Conservation (phyloP, 1,140 invertebrate species). For the Vanessa tameamea region DNA sequence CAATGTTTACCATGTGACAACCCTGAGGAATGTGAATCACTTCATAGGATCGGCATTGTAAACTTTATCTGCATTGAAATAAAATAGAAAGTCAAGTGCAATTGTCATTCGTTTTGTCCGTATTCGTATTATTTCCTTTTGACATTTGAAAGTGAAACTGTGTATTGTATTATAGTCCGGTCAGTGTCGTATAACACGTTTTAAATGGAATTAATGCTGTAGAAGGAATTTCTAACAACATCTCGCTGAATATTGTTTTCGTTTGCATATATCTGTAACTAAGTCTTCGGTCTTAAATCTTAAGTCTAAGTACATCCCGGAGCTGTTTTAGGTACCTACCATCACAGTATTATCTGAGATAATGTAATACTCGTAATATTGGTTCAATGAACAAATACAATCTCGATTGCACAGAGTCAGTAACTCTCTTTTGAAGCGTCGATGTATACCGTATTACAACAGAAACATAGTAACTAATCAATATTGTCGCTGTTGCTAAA, state of each 20-base stretch:
- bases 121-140: slow-evolving; percentile 15
- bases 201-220: slow-evolving; percentile 16
- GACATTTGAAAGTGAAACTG: slow-evolving; percentile 26
- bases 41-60: background rate
- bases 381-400: too few relatives aligned
- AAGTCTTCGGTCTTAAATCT: too few relatives aligned
- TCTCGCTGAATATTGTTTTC: background rate
- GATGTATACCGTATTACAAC: too few relatives aligned
- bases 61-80: background rate
- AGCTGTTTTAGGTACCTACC: too few relatives aligned
- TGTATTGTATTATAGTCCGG: slow-evolving; percentile 13
- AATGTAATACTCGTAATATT: too few relatives aligned
- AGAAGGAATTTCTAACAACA: background rate
- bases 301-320: too few relatives aligned
- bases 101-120: background rate
- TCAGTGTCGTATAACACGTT: slow-evolving; percentile 24
- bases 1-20: background rate
- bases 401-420: too few relatives aligned
- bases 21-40: background rate
- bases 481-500: too few relatives aligned
- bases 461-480: too few relatives aligned
- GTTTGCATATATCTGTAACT: too few relatives aligned
- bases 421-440: too few relatives aligned
- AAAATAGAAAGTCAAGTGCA: background rate
- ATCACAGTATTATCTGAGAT: too few relatives aligned